Evolutionary conservation across 2,888 invertebrate genomes (phyloP).

Genomic region (Ametastegia equiseti): DNA sequence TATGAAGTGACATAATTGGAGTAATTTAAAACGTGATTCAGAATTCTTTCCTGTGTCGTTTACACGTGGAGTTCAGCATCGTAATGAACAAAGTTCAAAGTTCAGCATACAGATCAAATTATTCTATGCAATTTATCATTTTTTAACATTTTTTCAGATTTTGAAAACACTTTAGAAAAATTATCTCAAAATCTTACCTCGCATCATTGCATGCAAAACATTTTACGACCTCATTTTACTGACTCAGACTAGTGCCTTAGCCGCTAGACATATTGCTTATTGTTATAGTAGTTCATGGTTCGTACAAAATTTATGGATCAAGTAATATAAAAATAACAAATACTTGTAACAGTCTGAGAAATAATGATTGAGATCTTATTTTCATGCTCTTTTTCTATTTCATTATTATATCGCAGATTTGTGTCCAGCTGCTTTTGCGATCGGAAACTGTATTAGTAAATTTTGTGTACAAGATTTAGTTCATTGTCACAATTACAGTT

Average conservation of each 20-base stretch:
- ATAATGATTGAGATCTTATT: not conserved
- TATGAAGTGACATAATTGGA: not conserved
- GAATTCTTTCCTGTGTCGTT: not conserved
- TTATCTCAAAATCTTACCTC: not conserved
- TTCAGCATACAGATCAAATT: not conserved
- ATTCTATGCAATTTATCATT: not conserved
- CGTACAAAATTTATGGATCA: not conserved
- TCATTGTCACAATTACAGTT: conserved; percentile 1
- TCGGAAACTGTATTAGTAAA: not conserved
- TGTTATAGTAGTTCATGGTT: not conserved
- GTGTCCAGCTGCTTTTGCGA: not conserved
- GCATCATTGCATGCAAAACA: not conserved
- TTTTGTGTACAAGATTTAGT: not conserved
- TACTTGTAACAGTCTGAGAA: not conserved
- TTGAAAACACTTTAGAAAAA: not conserved
- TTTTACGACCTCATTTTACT: not conserved
- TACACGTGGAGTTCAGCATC: not conserved
- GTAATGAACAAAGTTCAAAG: not conserved
- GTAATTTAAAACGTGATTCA: not conserved
- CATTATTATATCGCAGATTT: not conserved
- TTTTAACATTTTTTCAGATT: not conserved
- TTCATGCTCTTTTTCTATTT: not conserved
- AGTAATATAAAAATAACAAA: conserved; percentile 9
- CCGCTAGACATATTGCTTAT: not conserved
- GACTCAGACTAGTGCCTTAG: not conserved